Conservation (phyloP, 2,113 vertebrate species). For the Aptenodytes forsteri region DNA sequence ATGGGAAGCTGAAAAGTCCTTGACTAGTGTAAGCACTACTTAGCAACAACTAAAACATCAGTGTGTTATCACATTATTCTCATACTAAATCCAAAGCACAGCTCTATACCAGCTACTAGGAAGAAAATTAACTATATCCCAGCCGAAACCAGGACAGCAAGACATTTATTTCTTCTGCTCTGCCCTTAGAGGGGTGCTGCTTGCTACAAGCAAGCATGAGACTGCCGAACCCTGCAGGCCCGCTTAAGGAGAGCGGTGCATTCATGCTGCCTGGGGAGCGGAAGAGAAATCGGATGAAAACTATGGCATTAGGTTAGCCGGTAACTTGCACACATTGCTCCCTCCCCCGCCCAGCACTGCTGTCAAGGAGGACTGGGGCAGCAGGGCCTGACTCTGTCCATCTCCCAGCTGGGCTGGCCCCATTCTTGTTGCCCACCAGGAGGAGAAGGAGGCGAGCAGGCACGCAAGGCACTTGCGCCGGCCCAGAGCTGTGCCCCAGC, state of each 20-base stretch:
- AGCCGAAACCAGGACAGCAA: too few species aligned
- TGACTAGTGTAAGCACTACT: too few species aligned
- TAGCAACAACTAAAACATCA: too few species aligned
- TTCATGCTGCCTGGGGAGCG: accelerated
- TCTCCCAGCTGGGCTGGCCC: background rate
- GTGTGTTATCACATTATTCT: too few species aligned
- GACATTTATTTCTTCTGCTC: background rate
- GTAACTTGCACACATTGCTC: background rate
- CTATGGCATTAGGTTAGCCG: background rate
- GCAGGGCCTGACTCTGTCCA: background rate
- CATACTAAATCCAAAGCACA: too few species aligned
- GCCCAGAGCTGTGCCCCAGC: background rate
- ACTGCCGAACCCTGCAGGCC: background rate
- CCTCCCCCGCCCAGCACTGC: accelerated
- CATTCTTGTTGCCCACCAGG: accelerated
- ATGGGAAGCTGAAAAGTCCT: too few species aligned
- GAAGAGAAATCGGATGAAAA: background rate
- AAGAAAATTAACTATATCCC: too few species aligned
- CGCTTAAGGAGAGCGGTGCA: background rate
- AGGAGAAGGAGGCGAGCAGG: background rate
- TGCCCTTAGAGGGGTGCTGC: too few species aligned
- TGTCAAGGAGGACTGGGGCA: accelerated
- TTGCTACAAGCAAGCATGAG: accelerated
- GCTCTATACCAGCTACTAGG: too few species aligned
- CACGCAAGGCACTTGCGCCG: accelerated